Percentiles rank a stretch among this genome's conserved stretches.
Conservation (phyloP, 2,888 invertebrate genomes). For the Sipha maydis region DNA sequence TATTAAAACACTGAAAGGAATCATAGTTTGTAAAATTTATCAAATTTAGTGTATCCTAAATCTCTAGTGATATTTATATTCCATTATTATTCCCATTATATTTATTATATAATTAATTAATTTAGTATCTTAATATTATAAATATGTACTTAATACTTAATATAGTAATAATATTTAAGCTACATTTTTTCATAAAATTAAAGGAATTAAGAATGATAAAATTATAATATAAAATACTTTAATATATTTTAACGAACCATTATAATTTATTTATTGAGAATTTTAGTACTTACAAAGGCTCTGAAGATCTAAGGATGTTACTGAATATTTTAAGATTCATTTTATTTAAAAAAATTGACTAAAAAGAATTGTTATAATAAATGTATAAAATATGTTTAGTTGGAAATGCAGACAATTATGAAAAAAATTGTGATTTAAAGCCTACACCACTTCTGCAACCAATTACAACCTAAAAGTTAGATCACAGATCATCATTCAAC, state of each 20-base stretch:
- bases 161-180: too few species aligned
- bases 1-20: too few species aligned
- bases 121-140: too few species aligned
- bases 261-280: not conserved
- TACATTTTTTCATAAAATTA: too few species aligned
- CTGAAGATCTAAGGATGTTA: conserved; percentile 19
- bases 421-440: not conserved
- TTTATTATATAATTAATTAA: too few species aligned
- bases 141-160: too few species aligned
- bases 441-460: not conserved
- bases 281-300: conserved; percentile 35
- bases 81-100: too few species aligned
- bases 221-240: too few species aligned
- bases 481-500: not conserved
- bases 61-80: too few species aligned
- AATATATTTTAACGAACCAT: not conserved
- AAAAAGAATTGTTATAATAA: not conserved
- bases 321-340: conserved; percentile 37
- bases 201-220: too few species aligned
- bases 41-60: too few species aligned
- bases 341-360: not conserved
- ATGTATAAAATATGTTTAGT: not conserved
- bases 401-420: not conserved
- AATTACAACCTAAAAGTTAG: not conserved
- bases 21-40: too few species aligned